These are phyloP conservation scores for Odontocolon sp. DNA, from an alignment of 2,888 invertebrate genomes.

Conservation along the genomic window DNA sequence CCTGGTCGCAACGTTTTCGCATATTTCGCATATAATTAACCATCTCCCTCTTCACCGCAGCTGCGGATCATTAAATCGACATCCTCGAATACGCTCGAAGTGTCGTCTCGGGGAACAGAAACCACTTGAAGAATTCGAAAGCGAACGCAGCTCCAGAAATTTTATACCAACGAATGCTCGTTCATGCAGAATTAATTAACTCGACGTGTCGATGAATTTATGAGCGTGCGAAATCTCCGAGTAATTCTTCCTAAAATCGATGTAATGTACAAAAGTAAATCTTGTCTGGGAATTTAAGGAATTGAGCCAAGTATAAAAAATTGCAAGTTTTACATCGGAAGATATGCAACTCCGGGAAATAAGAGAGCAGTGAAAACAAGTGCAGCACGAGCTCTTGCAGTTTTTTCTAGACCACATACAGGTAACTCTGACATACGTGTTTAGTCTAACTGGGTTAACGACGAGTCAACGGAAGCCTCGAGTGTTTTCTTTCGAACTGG, in stretches of 20 bases:
- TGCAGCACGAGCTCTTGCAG: neutral
- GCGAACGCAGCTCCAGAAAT: conserved; percentile 9
- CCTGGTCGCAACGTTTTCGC: conserved; percentile 37
- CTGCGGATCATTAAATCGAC: conserved; percentile 23
- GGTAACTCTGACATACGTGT: conserved; percentile 6
- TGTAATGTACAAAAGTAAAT: too few relatives aligned
- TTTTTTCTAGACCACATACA: conserved; percentile 18
- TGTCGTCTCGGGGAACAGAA: neutral
- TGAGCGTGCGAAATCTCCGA: neutral
- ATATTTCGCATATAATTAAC: conserved; percentile 31
- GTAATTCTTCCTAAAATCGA: too few relatives aligned
- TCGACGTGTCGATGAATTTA: conserved; percentile 15
- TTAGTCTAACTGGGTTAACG: conserved; percentile 71
- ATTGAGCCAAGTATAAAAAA: too few relatives aligned
- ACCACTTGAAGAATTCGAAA: conserved; percentile 11
- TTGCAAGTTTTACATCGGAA: too few relatives aligned
- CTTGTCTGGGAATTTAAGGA: too few relatives aligned
- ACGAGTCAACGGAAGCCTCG: conserved; percentile 70
- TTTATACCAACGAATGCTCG: neutral
- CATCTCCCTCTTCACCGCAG: neutral
- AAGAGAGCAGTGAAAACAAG: neutral
- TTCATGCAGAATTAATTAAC: conserved; percentile 24
- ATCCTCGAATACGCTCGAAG: conserved; percentile 13
- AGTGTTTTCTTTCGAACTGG: conserved; percentile 61
- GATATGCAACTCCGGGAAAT: too few relatives aligned